Base-by-base conservation (phyloP, 2,113 vertebrate species). In the Coreoperca whiteheadi region DNA sequence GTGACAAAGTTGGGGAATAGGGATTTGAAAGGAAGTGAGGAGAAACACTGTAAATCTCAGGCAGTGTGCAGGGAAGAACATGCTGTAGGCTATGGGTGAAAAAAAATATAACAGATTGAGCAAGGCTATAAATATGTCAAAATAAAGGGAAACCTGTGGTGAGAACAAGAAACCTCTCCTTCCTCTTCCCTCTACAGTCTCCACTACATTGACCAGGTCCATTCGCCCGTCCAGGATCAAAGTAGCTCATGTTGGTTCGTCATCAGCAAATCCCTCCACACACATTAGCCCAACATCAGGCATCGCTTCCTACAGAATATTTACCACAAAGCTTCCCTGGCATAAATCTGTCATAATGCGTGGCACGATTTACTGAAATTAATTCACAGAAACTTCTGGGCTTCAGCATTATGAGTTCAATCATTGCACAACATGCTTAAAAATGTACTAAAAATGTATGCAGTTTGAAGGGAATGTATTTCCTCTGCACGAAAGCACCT, bases 81-180 rank as follows among this genome's bases (percentile, higher is more conserved):
- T 51, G 91, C 79, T 82, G 80, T 60, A 74, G 32, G 32, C n/a
- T n/a, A n/a, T 65, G 83, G 90, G 59, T 74, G 82, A 8, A 84
- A 85, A 89, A 87, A 67, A 63, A 92, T 85, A 72, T 92, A 94
- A 96, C 95, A 92, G 93, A 96, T 96, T 95, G 41, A 93, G 92
- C 84, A 70, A 71, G 85, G 90, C 90, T 95, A 94, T 96, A 96
- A 96, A 90, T 94, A 90, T 94, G 93, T 95, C 95, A 95, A 84
- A 94, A 93, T 93, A 94, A 94, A 96, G 91, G 92, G 95, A 96
- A 96, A 88, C 69, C 87, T 69, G 92, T 91, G 91, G 91, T 86
- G 89, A 93, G 88, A 88, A 94, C 88, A 88, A 93, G 69, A 94
- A 96, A 93, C 93, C 92, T 88, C 83, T 89, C 90, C 92, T 96